Evolutionary conservation across 2,888 invertebrate species (phyloP), one percentile per base, ranked within the genome.

Genomic region (Leptothorax acervorum): DNA sequence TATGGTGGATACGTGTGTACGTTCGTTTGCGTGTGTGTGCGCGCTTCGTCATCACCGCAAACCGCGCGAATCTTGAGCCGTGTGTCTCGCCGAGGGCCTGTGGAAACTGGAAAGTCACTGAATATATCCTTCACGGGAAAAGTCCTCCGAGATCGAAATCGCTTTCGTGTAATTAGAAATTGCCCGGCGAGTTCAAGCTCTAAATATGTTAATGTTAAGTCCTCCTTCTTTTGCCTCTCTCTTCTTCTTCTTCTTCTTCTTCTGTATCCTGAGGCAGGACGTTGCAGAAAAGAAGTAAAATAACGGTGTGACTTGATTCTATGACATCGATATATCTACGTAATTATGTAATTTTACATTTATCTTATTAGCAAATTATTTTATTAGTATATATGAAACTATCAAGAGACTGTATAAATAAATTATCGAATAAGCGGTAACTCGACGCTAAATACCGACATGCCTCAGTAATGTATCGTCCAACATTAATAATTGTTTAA

Each of bases 11-110:
- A 51, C 53, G 60, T 35, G 55, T 57, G 70, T 42, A 51, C 12
- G 45, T 28, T 12, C 9, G 66, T 39, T 60, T 71, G 57, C 31
- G 39, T 12, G 51, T 45, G 78, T 60, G 75, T 45, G 35, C 23
- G 23, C 65, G 82, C 73, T 65, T 83, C 85, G 85, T 85, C 85
- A 84, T 86, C 89, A 84, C 71, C 84, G 88, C 68, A 87, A 86
- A 86, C 82, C 79, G 68, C 76, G 71, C 48, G 78, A 83, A 84
- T 84, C 82, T 84, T 71, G 39, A 35, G 42, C 42, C 55, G 65
- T 70, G 75, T 65, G 71, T 84, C 66, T 68, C 82, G 79, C 57
- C 70, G 55, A 78, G 31, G n/a, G n/a, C 60, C 18, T 45, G 60
- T 35, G 60, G 60, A 5, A 45, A 60, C 31, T 57, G 60, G 60